Percentiles rank a stretch among this genome's conserved stretches.
These are phyloP conservation scores for Drosophila miranda DNA, from an alignment of 1,140 invertebrate genomes.

Conservation along the genomic window DNA sequence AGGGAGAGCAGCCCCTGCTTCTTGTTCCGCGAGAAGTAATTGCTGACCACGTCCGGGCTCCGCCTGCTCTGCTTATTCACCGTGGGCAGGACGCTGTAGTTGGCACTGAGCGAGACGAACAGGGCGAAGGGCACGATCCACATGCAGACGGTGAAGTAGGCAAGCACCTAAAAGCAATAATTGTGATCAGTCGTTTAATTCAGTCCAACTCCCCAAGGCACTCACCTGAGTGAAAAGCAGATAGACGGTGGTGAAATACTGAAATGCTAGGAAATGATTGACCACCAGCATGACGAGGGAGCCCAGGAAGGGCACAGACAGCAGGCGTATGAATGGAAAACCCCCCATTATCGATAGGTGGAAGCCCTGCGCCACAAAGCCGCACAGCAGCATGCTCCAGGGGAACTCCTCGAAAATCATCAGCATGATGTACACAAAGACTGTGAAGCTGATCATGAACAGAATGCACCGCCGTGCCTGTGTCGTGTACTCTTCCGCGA, in stretches of 20 bases:
- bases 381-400: conserved; percentile 86
- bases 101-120: conserved; percentile 93
- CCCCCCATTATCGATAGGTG: conserved; percentile 89
- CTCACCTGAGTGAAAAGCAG: conserved; percentile 92
- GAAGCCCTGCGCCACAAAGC: conserved; percentile 87
- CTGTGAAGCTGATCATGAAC: conserved; percentile 88
- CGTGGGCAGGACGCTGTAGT: conserved; percentile 82
- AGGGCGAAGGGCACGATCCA: conserved; percentile 94
- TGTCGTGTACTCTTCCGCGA: conserved; percentile 94
- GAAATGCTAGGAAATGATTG: conserved; percentile 93
- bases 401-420: conserved; percentile 92
- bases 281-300: conserved; percentile 87
- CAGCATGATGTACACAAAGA: conserved; percentile 87
- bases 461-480: conserved; percentile 90
- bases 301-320: conserved; percentile 88
- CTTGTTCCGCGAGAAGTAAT: conserved; percentile 92
- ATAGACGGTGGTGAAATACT: conserved; percentile 88
- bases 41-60: conserved; percentile 91
- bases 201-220: conserved; percentile 1
- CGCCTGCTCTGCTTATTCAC: conserved; percentile 64
- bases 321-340: conserved; percentile 90
- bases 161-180: conserved; percentile 87
- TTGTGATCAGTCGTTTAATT: not conserved
- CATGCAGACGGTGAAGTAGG: conserved; percentile 93
- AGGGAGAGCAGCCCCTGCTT: conserved; percentile 91